These are phyloP conservation scores for Poecile montanus DNA, from an alignment of 2,797 vertebrate genomes.

Conservation along the genomic window DNA sequence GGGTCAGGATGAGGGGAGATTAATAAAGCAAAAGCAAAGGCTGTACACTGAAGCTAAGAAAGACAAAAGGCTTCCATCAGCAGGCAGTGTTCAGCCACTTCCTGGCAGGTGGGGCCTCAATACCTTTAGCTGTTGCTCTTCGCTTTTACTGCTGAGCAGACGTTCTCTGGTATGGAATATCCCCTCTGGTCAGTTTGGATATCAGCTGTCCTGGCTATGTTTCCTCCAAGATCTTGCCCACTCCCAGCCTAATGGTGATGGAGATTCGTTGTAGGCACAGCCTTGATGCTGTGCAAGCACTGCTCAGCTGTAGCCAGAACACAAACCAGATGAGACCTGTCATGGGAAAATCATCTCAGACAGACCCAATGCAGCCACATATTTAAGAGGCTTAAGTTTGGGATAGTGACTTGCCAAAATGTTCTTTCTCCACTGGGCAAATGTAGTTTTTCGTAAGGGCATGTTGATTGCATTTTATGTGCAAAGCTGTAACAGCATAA, in stretches of 20 bases:
- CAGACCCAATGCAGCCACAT: rapidly evolving
- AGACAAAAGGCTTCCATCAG: not conserved
- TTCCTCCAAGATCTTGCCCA: not conserved
- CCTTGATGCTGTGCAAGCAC: not conserved
- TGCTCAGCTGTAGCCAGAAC: not conserved
- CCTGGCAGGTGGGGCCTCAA: rapidly evolving
- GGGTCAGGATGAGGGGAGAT: not conserved
- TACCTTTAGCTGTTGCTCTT: not conserved
- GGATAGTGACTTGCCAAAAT: not conserved
- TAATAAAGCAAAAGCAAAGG: not conserved
- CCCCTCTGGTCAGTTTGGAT: not conserved
- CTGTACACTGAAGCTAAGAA: not conserved
- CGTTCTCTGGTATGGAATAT: not conserved
- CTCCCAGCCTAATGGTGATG: no score
- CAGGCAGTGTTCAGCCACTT: not conserved
- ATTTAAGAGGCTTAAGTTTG: not conserved
- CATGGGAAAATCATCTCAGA: rapidly evolving
- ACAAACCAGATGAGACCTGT: not conserved
- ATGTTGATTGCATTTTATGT: not conserved
- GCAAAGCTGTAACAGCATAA: not conserved
- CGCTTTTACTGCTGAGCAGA: not conserved
- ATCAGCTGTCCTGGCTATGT: not conserved
- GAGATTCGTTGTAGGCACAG: not conserved
- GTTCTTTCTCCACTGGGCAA: not conserved
- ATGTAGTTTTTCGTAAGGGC: not conserved